phyloP scores from a whole-genome alignment of 2,113 vertebrate genomes.

The Chionomys nivalis region DNA sequence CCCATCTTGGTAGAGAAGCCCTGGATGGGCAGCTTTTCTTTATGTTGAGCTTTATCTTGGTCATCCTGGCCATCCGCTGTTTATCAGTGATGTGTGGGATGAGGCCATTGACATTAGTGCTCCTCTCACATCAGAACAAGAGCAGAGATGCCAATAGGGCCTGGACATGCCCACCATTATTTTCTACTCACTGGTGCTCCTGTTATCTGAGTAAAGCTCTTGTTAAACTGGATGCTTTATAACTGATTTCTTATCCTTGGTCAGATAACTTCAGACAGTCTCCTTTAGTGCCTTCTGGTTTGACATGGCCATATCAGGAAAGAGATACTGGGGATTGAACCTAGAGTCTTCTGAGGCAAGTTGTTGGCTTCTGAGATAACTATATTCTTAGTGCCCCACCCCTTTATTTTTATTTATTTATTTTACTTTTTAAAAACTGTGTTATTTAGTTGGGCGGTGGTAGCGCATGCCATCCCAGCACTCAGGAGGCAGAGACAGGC shows the following conservation, averaged over 20 bases:
- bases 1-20: neutral
- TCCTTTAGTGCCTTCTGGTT: neutral
- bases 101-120: neutral
- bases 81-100: neutral
- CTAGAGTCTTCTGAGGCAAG: neutral
- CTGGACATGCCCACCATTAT: neutral
- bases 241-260: neutral
- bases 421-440: neutral
- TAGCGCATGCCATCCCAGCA: too few relatives aligned
- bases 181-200: neutral
- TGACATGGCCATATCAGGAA: neutral
- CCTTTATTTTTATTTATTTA: neutral
- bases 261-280: neutral
- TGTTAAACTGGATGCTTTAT: neutral
- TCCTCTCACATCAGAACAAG: neutral
- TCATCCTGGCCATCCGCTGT: neutral
- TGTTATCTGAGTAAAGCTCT: neutral
- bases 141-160: neutral
- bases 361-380: neutral
- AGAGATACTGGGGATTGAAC: neutral
- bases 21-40: neutral
- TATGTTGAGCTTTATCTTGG: neutral
- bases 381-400: neutral
- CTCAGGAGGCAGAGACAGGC: too few relatives aligned
- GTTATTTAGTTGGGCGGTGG: neutral